Conservation (phyloP, 2,888 invertebrate species). For the Neoscelio sp. region DNA sequence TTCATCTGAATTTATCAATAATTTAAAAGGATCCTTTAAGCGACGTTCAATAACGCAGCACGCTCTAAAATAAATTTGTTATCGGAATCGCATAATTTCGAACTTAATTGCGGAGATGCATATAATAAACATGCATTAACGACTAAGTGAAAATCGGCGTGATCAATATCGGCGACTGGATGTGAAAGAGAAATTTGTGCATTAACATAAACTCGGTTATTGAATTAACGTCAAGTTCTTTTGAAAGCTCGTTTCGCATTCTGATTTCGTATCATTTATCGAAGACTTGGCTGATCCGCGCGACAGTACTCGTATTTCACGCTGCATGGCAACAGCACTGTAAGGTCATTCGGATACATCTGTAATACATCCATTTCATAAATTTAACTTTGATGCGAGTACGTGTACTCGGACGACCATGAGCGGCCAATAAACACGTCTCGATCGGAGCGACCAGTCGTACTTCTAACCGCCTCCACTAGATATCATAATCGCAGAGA, state of each 20-base stretch:
- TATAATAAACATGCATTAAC: constrained; percentile 45
- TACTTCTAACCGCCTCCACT: constrained; percentile 63
- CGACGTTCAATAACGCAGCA: constrained; percentile 27
- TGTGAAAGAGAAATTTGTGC: constrained; percentile 42
- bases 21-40: constrained; percentile 38
- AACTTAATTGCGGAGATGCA: constrained; percentile 30
- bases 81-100: constrained; percentile 36
- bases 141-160: constrained; percentile 41
- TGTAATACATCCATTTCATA: constrained; percentile 46
- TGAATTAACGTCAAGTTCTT: constrained; percentile 33
- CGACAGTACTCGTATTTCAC: constrained; percentile 26
- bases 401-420: constrained; percentile 17
- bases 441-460: constrained; percentile 42
- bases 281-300: not conserved
- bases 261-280: constrained; percentile 29
- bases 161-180: constrained; percentile 33
- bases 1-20: constrained; percentile 18
- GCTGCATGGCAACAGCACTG: constrained; percentile 9
- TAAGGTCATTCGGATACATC: constrained; percentile 37
- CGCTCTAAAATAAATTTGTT: constrained; percentile 34
- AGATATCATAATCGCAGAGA: constrained; percentile 60
- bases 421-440: constrained; percentile 56
- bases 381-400: constrained; percentile 35
- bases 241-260: constrained; percentile 24
- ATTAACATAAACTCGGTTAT: constrained; percentile 53